A percentile compares a stretch with the other conserved stretches of the same genome.
Conservation (phyloP, 2,113 vertebrate species). For the Sinocyclocheilus anshuiensis region DNA sequence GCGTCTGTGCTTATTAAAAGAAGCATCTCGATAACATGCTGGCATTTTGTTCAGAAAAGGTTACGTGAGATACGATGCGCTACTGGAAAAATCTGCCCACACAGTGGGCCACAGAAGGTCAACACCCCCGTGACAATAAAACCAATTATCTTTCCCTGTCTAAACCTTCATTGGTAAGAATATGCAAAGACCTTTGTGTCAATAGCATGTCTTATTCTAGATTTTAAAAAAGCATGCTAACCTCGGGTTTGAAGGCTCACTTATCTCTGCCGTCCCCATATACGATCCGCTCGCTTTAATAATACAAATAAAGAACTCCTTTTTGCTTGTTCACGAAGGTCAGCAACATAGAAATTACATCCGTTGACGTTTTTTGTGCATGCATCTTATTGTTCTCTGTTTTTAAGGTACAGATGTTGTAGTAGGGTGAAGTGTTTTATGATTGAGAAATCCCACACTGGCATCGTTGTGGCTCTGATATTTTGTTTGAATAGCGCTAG, state of each 20-base stretch:
- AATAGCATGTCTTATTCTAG: neutral
- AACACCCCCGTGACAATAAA: neutral
- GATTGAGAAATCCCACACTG: neutral
- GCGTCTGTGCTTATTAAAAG: neutral
- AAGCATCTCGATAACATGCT: neutral
- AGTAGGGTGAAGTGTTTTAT: neutral
- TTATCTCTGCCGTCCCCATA: neutral
- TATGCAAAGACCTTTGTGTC: constrained; percentile 28
- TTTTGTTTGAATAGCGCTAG: neutral
- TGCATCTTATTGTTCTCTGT: neutral
- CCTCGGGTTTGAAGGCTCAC: neutral
- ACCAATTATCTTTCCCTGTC: constrained; percentile 42
- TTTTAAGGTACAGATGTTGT: neutral
- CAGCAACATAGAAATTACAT: neutral
- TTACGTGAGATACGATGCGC: neutral
- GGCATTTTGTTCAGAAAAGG: constrained; percentile 40
- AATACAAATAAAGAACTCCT: constrained; percentile 1
- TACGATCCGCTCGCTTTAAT: neutral
- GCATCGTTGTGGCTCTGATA: neutral
- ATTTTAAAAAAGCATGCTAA: neutral
- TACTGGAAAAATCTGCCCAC: constrained; percentile 25
- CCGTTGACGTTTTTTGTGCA: neutral
- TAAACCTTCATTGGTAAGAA: neutral
- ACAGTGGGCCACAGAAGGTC: constrained; percentile 6
- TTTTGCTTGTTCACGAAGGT: constrained; percentile 24